Evolutionary conservation across 2,888 invertebrate species (phyloP).

Genomic region (Pseudoips prasinana): DNA sequence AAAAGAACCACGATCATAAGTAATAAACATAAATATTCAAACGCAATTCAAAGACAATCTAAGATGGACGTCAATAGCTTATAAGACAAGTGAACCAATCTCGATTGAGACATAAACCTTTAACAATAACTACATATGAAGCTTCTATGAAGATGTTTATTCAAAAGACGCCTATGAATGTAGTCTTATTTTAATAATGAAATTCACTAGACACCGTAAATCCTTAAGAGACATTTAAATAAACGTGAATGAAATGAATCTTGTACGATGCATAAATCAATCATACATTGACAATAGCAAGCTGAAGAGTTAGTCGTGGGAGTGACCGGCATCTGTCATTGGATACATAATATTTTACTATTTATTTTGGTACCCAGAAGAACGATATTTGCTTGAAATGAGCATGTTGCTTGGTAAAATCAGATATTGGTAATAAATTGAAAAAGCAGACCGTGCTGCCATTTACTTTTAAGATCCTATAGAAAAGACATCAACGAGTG

Average conservation of each 20-base stretch:
- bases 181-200: constrained; percentile 35
- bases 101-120: too few relatives aligned
- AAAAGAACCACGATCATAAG: too few relatives aligned
- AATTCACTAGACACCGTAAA: constrained; percentile 31
- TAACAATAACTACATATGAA: not conserved
- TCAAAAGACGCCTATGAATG: constrained; percentile 25
- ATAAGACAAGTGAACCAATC: too few relatives aligned
- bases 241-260: constrained; percentile 39
- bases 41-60: too few relatives aligned
- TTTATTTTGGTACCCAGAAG: constrained; percentile 8
- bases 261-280: constrained; percentile 33
- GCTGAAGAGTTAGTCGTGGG: constrained; percentile 29
- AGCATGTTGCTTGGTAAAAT: not conserved
- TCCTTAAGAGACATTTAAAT: constrained; percentile 31
- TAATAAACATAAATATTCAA: too few relatives aligned
- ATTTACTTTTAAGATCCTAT: too few relatives aligned
- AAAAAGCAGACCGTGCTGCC: too few relatives aligned
- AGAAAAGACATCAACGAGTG: too few relatives aligned
- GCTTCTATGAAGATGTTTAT: constrained; percentile 24
- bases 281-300: constrained; percentile 35
- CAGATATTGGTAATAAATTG: too few relatives aligned
- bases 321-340: constrained; percentile 25
- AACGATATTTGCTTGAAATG: constrained; percentile 4
- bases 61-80: too few relatives aligned
- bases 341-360: constrained; percentile 5